Evolutionary conservation across 92 coral and sea anemone species (phyloP), one percentile per base, ranked within the genome.

Genomic region (Diadumene lineata): DNA sequence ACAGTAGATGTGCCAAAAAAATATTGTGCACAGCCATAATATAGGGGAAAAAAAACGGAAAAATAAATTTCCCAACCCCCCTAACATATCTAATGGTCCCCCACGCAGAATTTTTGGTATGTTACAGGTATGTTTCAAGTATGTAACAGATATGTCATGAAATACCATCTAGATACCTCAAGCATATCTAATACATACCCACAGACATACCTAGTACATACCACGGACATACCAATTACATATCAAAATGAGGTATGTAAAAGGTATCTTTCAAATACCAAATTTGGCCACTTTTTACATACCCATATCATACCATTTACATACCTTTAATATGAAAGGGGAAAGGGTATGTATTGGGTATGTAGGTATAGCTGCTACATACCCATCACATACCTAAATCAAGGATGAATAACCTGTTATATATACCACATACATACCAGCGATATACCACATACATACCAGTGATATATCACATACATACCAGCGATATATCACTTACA

Each of bases 401-500:
- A n/a, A n/a, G n/a, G n/a, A n/a, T n/a, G n/a, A n/a, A n/a, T n/a
- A n/a, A n/a, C n/a, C n/a, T n/a, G n/a, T n/a, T n/a, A n/a, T n/a
- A n/a, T n/a, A n/a, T n/a, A n/a, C n/a, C n/a, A n/a, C n/a, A n/a
- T n/a, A n/a, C n/a, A n/a, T n/a, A n/a, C n/a, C n/a, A n/a, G n/a
- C n/a, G n/a, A n/a, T n/a, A n/a, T n/a, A n/a, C n/a, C n/a, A n/a
- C n/a, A n/a, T n/a, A n/a, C n/a, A n/a, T n/a, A n/a, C n/a, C n/a
- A n/a, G n/a, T n/a, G n/a, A n/a, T n/a, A n/a, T n/a, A n/a, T n/a
- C n/a, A n/a, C n/a, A n/a, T n/a, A n/a, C n/a, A n/a, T n/a, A n/a
- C n/a, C n/a, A n/a, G n/a, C n/a, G n/a, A 62, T 50, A 65, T 65
- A 65, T n/a, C 70, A 65, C 34, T 65, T 65, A 64, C 70, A 64